Percentiles rank a stretch among this genome's conserved stretches.
phyloP scores from a whole-genome alignment of 2,888 invertebrate species.

The Cloeon dipterum region DNA sequence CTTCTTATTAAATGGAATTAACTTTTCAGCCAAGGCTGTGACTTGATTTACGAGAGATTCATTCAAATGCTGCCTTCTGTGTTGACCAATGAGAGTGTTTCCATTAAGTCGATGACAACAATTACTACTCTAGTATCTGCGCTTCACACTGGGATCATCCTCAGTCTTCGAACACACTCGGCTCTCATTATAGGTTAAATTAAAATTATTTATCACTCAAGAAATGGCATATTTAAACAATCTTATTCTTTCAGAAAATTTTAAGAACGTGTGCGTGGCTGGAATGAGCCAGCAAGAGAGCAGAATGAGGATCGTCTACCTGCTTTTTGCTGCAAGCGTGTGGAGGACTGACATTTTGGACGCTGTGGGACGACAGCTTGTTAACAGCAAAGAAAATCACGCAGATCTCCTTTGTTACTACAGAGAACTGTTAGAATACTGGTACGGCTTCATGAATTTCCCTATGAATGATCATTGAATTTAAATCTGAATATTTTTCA shows the following conservation, averaged over 20 bases:
- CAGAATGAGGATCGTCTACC: background rate
- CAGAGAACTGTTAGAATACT: background rate
- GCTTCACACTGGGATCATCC: too few species aligned
- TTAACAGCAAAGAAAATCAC: background rate
- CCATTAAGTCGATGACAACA: background rate
- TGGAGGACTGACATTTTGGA: background rate
- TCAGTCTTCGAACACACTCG: background rate
- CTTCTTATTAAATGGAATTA: background rate
- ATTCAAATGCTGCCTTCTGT: background rate
- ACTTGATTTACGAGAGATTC: background rate
- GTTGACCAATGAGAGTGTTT: background rate
- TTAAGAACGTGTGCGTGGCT: background rate
- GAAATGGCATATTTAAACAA: too few species aligned
- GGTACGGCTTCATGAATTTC: background rate
- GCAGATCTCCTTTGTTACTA: background rate
- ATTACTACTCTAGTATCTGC: background rate
- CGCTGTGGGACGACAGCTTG: background rate
- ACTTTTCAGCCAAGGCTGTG: background rate
- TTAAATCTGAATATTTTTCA: background rate
- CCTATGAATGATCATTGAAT: background rate
- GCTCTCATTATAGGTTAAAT: background rate
- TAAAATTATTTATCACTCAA: too few species aligned
- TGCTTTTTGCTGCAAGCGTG: background rate
- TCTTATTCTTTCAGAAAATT: background rate
- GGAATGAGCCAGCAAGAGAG: background rate